Evolutionary conservation across 1,140 invertebrate genomes (phyloP), one percentile per base, ranked within the genome.

Genomic region (Cylas formicarius): DNA sequence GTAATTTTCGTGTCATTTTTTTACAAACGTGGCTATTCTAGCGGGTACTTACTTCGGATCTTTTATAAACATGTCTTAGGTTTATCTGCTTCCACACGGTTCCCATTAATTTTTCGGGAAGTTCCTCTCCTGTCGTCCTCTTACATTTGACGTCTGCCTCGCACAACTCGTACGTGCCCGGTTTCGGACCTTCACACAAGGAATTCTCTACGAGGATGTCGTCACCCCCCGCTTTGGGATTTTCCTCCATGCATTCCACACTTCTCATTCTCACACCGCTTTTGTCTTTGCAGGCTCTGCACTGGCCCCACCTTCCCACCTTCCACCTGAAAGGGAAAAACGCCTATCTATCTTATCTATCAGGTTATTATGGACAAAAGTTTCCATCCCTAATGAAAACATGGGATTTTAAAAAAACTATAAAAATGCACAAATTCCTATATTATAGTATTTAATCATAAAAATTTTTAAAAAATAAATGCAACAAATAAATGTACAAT

Each of bases 291-390:
- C 72, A 74, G 4, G 69, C 69, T 28, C 53, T 63, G 48, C 72
- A 74, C 21, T 61, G 59, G 26, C 70, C 65, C 72, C 72, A 74
- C 41, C 65, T 64, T 21, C 71, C 71, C 7, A 70, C 63, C 35
- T 69, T 59, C 72, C 72, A 74, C 52, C 72, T 71, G 29, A 21
- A 51, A 23, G 10, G 14, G 19, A n/a, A n/a, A n/a, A n/a, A n/a
- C n/a, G n/a, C n/a, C n/a, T n/a, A n/a, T n/a, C n/a, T n/a, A n/a
- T n/a, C n/a, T n/a, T n/a, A n/a, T n/a, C n/a, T n/a, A n/a, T n/a
- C n/a, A n/a, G n/a, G n/a, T n/a, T n/a, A n/a, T n/a, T n/a, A n/a
- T n/a, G n/a, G n/a, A n/a, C n/a, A n/a, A n/a, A n/a, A n/a, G n/a
- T n/a, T n/a, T n/a, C n/a, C n/a, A n/a, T n/a, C n/a, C n/a, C n/a